These are phyloP conservation scores for Hymenopus coronatus DNA, from an alignment of 2,888 invertebrate species.

Conservation along the genomic window DNA sequence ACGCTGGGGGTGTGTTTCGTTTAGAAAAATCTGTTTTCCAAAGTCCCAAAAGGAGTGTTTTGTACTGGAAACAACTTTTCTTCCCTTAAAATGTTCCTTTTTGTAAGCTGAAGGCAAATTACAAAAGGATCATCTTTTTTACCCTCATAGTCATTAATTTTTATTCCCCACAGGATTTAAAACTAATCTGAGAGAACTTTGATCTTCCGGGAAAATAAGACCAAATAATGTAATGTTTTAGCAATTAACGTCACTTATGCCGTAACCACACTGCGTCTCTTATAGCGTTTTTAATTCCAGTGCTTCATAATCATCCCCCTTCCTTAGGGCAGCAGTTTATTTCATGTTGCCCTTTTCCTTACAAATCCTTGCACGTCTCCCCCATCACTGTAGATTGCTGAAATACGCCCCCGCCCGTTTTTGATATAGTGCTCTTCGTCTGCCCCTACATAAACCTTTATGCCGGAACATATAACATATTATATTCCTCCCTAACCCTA, in stretches of 20 bases:
- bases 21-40: too few species aligned
- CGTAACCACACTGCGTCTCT: not conserved
- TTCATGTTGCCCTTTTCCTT: not conserved
- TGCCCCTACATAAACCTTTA: not conserved
- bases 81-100: too few species aligned
- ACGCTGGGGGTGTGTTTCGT: too few species aligned
- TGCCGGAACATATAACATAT: not conserved
- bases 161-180: not conserved
- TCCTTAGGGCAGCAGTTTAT: not conserved
- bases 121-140: too few species aligned
- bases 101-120: too few species aligned
- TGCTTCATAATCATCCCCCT: not conserved
- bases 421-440: not conserved
- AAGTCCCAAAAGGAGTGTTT: too few species aligned
- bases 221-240: not conserved
- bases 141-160: too few species aligned
- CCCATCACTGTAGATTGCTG: not conserved
- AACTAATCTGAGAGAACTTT: not conserved
- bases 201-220: not conserved
- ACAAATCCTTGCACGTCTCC: not conserved
- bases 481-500: not conserved
- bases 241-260: not conserved
- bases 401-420: not conserved
- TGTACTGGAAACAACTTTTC: too few species aligned
- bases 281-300: not conserved